Percentiles rank a stretch among this genome's conserved stretches.
phyloP scores from a whole-genome alignment of 2,113 vertebrate genomes.

The rabbit (Oryctolagus cuniculus) region mOryCun1.1 NC_091438.1:133732501-133733000 shows the following conservation, averaged over 20 bases:
- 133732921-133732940: background rate
- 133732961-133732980: conserved; percentile 36
- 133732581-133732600: background rate
- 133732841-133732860: conserved; percentile 49
- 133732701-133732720: conserved; percentile 61
- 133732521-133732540: conserved; percentile 11
- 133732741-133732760: conserved; percentile 56
- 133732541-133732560: conserved; percentile 28
- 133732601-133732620: background rate
- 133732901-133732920: conserved; percentile 43
- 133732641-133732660: conserved; percentile 62
- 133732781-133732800: conserved; percentile 51
- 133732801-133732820: conserved; percentile 53
- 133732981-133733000: conserved; percentile 31
- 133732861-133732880: conserved; percentile 34
- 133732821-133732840: conserved; percentile 56
- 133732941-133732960: conserved; percentile 45
- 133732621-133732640: conserved; percentile 56
- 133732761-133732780: conserved; percentile 25
- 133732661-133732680: conserved; percentile 50
- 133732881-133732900: conserved; percentile 58
- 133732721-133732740: conserved; percentile 12
- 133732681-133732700: conserved; percentile 68
- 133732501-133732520: background rate
- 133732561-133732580: background rate